These are phyloP conservation scores for Parambassis ranga DNA, from an alignment of 2,797 vertebrate species.

Conservation along the genomic window DNA sequence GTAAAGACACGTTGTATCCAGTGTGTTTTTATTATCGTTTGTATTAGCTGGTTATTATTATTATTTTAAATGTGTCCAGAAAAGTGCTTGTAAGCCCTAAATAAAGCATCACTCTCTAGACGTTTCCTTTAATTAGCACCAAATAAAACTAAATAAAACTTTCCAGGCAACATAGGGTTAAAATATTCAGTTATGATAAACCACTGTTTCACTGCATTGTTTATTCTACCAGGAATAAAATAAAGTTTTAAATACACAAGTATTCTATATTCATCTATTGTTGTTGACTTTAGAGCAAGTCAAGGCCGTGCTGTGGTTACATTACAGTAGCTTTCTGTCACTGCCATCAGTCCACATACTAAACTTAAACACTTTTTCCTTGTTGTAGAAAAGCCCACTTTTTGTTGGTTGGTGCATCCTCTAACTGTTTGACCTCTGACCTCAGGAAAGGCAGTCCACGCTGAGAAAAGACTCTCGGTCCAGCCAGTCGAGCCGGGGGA, in stretches of 20 bases:
- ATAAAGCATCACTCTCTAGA: too few relatives aligned
- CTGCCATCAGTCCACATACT: too few relatives aligned
- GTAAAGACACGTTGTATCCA: not conserved
- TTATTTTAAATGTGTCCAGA: not conserved
- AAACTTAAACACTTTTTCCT: too few relatives aligned
- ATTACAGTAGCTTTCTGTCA: too few relatives aligned
- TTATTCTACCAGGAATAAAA: not conserved
- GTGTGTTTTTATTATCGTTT: accelerated
- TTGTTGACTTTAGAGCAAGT: not conserved
- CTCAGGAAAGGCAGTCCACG: constrained; percentile 88
- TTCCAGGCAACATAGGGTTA: not conserved
- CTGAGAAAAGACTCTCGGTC: constrained; percentile 87
- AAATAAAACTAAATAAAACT: not conserved
- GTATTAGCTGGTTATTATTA: not conserved
- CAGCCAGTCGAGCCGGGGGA: constrained; percentile 85
- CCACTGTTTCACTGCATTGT: too few relatives aligned
- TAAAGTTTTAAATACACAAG: not conserved
- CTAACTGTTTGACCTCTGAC: constrained; percentile 35
- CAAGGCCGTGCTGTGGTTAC: not conserved
- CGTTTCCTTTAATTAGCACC: not conserved
- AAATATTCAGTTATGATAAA: not conserved
- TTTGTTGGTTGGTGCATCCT: not conserved
- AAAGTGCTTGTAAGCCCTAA: too few relatives aligned
- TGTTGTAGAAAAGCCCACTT: too few relatives aligned
- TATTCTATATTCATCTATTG: not conserved